phyloP scores from a whole-genome alignment of 2,797 vertebrate species.

The Falco naumanni region DNA sequence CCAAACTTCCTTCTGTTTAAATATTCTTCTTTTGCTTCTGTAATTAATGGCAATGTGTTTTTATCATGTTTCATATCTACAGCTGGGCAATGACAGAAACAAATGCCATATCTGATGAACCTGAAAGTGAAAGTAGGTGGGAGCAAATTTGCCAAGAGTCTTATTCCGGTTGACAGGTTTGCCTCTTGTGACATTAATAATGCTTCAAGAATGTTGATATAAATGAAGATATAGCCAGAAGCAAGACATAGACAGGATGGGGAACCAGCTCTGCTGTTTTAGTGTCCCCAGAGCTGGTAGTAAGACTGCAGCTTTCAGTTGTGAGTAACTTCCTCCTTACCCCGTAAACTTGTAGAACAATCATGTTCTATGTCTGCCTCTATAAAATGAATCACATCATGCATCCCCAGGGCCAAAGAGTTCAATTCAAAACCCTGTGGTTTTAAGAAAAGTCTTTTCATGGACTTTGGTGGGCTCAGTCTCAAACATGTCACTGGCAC shows the following conservation, averaged over 20 bases:
- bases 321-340: not conserved
- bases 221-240: constrained; percentile 58
- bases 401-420: not conserved
- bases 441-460: not conserved
- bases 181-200: constrained; percentile 49
- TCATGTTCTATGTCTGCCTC: not conserved
- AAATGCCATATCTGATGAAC: constrained; percentile 56
- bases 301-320: not conserved
- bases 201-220: constrained; percentile 47
- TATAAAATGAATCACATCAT: not conserved
- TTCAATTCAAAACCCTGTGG: not conserved
- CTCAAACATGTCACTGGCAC: not conserved
- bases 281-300: not conserved
- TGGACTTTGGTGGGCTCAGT: not conserved
- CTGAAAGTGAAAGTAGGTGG: constrained; percentile 42
- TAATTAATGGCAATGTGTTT: constrained; percentile 45
- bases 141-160: constrained; percentile 37
- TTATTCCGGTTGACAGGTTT: constrained; percentile 64
- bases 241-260: not conserved
- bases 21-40: not conserved
- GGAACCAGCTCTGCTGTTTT: not conserved
- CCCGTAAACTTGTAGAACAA: not conserved
- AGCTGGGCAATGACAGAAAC: constrained; percentile 30
- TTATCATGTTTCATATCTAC: not conserved
- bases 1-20: not conserved